Base-by-base conservation (phyloP, 2,888 invertebrate genomes). In the Anagyrus pseudococci region DNA sequence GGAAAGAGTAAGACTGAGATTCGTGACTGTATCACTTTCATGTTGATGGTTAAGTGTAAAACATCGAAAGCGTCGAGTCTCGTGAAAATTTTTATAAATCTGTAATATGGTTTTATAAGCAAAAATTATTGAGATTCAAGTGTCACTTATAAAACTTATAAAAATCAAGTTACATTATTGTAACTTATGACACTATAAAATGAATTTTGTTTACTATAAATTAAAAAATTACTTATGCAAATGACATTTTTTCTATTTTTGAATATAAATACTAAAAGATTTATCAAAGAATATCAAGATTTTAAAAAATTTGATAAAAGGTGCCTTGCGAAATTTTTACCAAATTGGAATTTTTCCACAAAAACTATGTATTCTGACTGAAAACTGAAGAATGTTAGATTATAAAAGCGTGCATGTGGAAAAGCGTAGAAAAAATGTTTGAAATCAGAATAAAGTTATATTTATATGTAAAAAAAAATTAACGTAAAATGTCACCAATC, bases 281-380 rank as follows among this genome's bases (percentile, higher is more conserved):
- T n/a, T 29, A 29, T 29, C 29, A 10, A 29, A 7, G 4, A 7
- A 29, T 29, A 7, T 29, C 4, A 29, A 29, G 4, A 29, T 29
- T 7, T 29, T 52, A 33, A 29, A 64, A 53, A 46, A 46, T 53
- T 41, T 61, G 17, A 58, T 50, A 62, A 37, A 62, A 56, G 54
- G 65, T 65, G 62, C 65, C 65, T 65, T 65, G 49, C 26, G 23
- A 55, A 54, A 65, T 62, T 49, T 65, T 41, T 59, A 64, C 64
- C 53, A 60, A 64, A 56, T 59, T 47, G 15, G 50, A 53, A 37
- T 23, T 47, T 20, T 50, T 22, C 22, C 44, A 20, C 6, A 29
- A 29, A 29, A 29, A 29, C 10, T 29, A 10, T 29, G 29, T 29
- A 29, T 29, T 29, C 29, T 29, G 29, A 29, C 10, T 29, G 29